Percentiles rank a stretch among this genome's conserved stretches.
Evolutionary conservation across 2,888 invertebrate species (phyloP).

Genomic region (Drosophila multiciliata): DNA sequence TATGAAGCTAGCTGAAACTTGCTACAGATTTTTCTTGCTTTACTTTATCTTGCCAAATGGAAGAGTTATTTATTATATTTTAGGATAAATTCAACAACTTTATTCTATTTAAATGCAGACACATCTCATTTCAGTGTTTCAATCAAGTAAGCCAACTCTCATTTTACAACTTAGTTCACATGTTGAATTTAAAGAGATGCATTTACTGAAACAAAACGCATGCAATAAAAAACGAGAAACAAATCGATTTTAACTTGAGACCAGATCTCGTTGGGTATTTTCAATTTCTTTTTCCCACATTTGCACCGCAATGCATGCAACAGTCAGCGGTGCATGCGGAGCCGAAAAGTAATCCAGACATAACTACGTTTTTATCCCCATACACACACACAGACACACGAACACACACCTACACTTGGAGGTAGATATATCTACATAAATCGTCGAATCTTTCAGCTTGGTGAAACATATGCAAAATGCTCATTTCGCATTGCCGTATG

Average conservation of each 20-base stretch:
- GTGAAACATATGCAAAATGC: slow-evolving; percentile 57
- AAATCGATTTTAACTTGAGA: slow-evolving; percentile 1
- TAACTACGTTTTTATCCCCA: slow-evolving; percentile 9
- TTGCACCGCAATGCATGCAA: slow-evolving; percentile 49
- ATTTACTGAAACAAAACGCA: slow-evolving; percentile 34
- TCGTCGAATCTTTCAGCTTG: slow-evolving; percentile 28
- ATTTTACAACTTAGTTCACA: not conserved
- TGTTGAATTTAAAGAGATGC: slow-evolving; percentile 8
- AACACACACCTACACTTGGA: not conserved
- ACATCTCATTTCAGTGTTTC: not conserved
- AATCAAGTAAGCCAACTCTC: not conserved
- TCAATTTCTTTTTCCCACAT: slow-evolving; percentile 20
- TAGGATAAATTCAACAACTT: not conserved
- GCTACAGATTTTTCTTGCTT: not conserved
- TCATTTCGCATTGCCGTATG: slow-evolving; percentile 41
- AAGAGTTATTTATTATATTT: not conserved
- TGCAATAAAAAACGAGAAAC: slow-evolving; percentile 19
- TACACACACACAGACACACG: not conserved
- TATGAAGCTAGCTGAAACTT: not conserved
- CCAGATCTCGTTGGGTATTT: slow-evolving; percentile 10
- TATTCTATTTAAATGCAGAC: not conserved
- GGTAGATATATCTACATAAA: not conserved
- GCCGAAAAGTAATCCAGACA: slow-evolving; percentile 31
- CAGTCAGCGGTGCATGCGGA: slow-evolving; percentile 20
- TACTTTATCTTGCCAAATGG: not conserved